Evolutionary conservation across 1,140 invertebrate species (phyloP), one percentile per base, ranked within the genome.

Genomic region (Drosophila auraria): DNA sequence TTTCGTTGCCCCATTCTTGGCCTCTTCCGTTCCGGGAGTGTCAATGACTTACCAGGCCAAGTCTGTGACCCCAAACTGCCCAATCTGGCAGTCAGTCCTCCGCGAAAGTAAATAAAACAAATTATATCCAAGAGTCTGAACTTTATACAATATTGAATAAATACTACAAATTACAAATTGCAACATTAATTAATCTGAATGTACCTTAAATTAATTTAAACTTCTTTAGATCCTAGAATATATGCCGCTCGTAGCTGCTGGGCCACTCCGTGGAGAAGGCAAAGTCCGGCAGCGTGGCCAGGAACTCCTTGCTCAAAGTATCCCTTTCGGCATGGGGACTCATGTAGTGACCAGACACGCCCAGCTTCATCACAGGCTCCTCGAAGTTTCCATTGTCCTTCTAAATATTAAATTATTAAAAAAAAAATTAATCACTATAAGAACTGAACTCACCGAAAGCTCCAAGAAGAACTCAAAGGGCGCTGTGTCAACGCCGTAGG

Each of bases 341-440:
- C 5, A 86, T 50, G 2, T 63, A 76, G 51, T 89, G 86, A 0
- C 64, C 68, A 1, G 66, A 65, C 1, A 80, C 66, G 6, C 82
- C 86, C 27, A 89, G 5, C 44, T 82, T 59, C 15, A 80, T 64
- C 25, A 63, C 42, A n/a, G 84, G 86, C n/a, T 84, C 69, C n/a
- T 71, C 56, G n/a, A 89, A 89, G 45, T 83, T 78, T 1, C 74
- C 73, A 42, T 91, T 91, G 90, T 95, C 94, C 76, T 87, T 87
- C 83, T 94, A 91, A 40, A 96, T 20, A n/a, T n/a, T n/a, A n/a
- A n/a, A n/a, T n/a, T n/a, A n/a, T n/a, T n/a, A n/a, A n/a, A n/a
- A n/a, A n/a, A n/a, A n/a, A n/a, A n/a, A n/a, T n/a, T n/a, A 91
- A 3, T 20, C 9, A 17, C 3, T 1, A 6, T 6, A 15, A 2